Conservation (phyloP, 2,888 invertebrate genomes). For the Hydrotaea diabolus region DNA sequence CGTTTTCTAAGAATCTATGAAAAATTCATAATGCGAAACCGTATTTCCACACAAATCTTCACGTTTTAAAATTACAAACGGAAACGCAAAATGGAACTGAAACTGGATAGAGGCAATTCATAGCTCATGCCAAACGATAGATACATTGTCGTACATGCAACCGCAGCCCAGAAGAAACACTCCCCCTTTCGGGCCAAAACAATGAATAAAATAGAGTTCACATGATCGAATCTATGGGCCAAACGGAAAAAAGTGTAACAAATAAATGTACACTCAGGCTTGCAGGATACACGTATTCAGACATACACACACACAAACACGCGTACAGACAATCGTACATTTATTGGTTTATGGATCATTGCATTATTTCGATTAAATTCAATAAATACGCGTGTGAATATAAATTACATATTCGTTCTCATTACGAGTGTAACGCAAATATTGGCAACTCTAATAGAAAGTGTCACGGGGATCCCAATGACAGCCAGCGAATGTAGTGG, state of each 20-base stretch:
- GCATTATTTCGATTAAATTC: conserved; percentile 58
- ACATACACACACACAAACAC: neutral
- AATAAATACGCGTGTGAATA: conserved; percentile 61
- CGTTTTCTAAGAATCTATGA: conserved; percentile 14
- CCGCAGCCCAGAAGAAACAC: neutral
- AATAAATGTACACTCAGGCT: neutral
- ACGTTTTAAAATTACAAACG: neutral
- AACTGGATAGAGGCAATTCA: neutral
- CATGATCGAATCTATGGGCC: neutral
- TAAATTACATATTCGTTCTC: conserved; percentile 41
- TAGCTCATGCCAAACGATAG: too few relatives aligned
- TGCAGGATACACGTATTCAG: neutral
- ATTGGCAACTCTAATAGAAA: conserved; percentile 17
- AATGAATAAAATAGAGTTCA: neutral
- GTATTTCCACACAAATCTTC: conserved; percentile 13
- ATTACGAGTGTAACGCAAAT: conserved; percentile 36
- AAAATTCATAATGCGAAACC: conserved; percentile 10
- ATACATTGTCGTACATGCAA: too few relatives aligned
- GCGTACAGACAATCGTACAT: neutral
- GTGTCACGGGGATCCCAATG: neutral
- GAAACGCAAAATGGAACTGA: neutral
- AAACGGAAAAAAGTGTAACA: neutral
- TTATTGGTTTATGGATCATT: conserved; percentile 36
- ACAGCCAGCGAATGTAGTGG: neutral
- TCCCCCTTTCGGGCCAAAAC: neutral